Evolutionary conservation across 1,140 invertebrate genomes (phyloP).

Genomic region (Archivesica marissinica): DNA sequence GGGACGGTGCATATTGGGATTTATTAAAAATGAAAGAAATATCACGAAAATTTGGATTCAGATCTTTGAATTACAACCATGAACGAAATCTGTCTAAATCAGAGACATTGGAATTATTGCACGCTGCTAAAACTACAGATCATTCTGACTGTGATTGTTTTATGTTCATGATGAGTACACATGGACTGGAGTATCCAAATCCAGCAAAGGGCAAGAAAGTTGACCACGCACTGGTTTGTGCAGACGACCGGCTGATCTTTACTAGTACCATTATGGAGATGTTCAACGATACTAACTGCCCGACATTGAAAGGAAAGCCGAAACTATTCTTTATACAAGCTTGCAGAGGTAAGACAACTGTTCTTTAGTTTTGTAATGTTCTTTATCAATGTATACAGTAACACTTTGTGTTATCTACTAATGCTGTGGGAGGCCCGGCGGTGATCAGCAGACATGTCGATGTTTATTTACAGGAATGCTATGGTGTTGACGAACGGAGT

Average conservation of each 20-base stretch:
- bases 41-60: slow-evolving; percentile 60
- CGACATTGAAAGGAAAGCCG: slow-evolving; percentile 52
- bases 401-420: too few species aligned
- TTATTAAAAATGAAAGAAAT: slow-evolving; percentile 42
- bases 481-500: too few species aligned
- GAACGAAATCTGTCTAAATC: slow-evolving; percentile 33
- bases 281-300: slow-evolving; percentile 55
- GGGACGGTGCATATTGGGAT: slow-evolving; percentile 63
- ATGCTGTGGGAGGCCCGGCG: too few species aligned
- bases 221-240: slow-evolving; percentile 27
- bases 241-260: slow-evolving; percentile 34
- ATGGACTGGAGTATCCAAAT: slow-evolving; percentile 50
- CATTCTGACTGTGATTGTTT: slow-evolving; percentile 66
- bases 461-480: too few species aligned
- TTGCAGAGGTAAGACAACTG: slow-evolving; percentile 33
- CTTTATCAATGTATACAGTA: too few species aligned
- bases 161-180: slow-evolving; percentile 63
- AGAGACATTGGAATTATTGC: slow-evolving; percentile 5
- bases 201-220: background rate
- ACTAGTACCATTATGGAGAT: slow-evolving; percentile 49
- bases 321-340: slow-evolving; percentile 62
- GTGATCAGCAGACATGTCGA: too few species aligned
- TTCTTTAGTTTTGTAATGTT: too few species aligned
- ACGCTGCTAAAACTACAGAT: slow-evolving; percentile 5
- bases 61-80: slow-evolving; percentile 1